Evolutionary conservation across 2,797 vertebrate genomes (phyloP).

Genomic region (Morus bassanus): DNA sequence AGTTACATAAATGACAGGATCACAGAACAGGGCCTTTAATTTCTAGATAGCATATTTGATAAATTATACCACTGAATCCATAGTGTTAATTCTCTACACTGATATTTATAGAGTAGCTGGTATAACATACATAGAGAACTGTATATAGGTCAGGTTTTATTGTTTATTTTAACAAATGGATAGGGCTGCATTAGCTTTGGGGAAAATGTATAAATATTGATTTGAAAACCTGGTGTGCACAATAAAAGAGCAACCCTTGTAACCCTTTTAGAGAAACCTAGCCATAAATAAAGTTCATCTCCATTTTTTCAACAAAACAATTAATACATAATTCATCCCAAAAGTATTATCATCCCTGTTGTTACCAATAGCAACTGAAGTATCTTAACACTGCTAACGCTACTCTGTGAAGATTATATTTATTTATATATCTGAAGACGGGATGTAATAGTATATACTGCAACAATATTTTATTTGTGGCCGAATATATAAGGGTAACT

Average conservation of each 20-base stretch:
- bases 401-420: not conserved
- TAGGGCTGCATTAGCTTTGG: slow-evolving; percentile 77
- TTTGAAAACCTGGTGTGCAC: slow-evolving; percentile 76
- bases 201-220: slow-evolving; percentile 86
- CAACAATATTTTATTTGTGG: slow-evolving; percentile 70
- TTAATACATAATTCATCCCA: slow-evolving; percentile 79
- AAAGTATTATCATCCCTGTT: slow-evolving; percentile 65
- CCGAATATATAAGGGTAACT: slow-evolving; percentile 60
- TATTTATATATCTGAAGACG: slow-evolving; percentile 51
- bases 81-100: slow-evolving; percentile 20
- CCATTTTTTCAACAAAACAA: slow-evolving; percentile 74
- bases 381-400: slow-evolving; percentile 26
- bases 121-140: slow-evolving; percentile 15
- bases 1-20: not conserved
- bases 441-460: not conserved
- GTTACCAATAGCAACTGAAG: slow-evolving; percentile 5
- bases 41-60: not conserved
- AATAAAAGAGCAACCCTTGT: slow-evolving; percentile 77
- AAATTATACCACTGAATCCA: slow-evolving; percentile 4
- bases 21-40: not conserved
- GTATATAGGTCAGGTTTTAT: slow-evolving; percentile 79
- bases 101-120: slow-evolving; percentile 22
- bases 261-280: slow-evolving; percentile 82
- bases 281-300: slow-evolving; percentile 79
- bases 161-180: slow-evolving; percentile 81